Evolutionary conservation across 2,797 vertebrate species (phyloP).

Genomic region (Tolypeutes matacus): DNA sequence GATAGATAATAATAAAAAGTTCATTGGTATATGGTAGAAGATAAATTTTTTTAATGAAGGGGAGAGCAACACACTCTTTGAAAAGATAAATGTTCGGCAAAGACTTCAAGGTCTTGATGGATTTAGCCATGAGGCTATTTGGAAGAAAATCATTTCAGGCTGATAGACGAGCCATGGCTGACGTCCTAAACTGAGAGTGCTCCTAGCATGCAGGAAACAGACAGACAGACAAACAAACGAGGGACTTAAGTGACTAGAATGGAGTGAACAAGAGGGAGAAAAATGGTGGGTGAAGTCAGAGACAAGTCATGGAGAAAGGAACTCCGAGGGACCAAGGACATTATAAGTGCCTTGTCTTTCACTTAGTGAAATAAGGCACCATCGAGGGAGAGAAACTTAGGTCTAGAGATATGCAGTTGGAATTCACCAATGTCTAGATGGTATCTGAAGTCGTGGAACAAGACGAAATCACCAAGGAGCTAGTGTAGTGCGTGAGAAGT

Average conservation of each 20-base stretch:
- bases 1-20: not conserved
- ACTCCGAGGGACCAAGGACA: not conserved
- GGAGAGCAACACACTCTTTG: not conserved
- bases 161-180: not conserved
- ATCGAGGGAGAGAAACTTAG: not conserved
- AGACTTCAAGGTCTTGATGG: not conserved
- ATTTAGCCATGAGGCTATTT: not conserved
- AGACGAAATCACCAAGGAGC: not conserved
- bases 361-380: not conserved
- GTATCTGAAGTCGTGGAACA: not conserved
- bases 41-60: not conserved
- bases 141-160: not conserved
- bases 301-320: not conserved
- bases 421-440: too few relatives aligned
- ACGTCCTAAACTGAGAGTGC: not conserved
- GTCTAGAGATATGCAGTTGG: not conserved
- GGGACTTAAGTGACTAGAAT: rapidly evolving
- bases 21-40: not conserved
- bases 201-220: not conserved
- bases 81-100: not conserved
- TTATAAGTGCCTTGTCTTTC: not conserved
- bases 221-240: too few relatives aligned
- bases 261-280: not conserved
- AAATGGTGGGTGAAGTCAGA: not conserved
- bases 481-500: not conserved